Percentiles rank a stretch among this genome's conserved stretches.
phyloP scores from a whole-genome alignment of 37 sponge, comb jelly and placozoan species.

The Oopsacas minuta region DNA sequence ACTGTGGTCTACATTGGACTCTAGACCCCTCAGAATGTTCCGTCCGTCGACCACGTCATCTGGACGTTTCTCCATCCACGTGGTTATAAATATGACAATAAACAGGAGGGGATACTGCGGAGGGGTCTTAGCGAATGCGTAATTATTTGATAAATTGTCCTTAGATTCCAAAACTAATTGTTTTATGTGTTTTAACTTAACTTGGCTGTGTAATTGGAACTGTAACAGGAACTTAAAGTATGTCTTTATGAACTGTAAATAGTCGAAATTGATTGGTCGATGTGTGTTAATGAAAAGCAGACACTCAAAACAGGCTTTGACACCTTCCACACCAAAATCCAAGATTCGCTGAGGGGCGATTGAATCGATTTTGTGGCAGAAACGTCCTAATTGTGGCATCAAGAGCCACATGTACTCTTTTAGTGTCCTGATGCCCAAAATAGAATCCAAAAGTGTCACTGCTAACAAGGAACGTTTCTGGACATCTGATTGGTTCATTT shows the following conservation, averaged over 20 bases:
- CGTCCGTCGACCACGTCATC: background rate
- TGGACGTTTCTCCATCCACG: background rate
- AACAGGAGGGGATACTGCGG: background rate
- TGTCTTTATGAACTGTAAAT: background rate
- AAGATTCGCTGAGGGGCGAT: background rate
- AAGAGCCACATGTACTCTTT: slow-evolving; percentile 11
- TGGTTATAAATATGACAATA: background rate
- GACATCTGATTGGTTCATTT: background rate
- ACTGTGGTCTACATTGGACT: background rate
- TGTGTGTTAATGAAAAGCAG: background rate
- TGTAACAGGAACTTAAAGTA: background rate
- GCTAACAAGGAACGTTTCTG: background rate
- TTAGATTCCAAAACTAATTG: background rate
- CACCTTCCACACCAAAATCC: background rate
- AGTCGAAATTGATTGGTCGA: background rate
- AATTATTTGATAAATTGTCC: background rate
- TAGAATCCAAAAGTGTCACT: background rate
- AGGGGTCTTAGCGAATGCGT: background rate
- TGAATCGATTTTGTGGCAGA: background rate
- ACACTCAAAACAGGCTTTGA: background rate
- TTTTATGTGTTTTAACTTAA: background rate
- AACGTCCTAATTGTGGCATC: background rate
- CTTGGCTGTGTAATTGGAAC: background rate
- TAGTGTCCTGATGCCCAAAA: background rate
- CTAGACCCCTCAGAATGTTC: background rate